These are phyloP conservation scores for Neodiprion lecontei DNA, from an alignment of 1,140 invertebrate species.

Conservation along the genomic window DNA sequence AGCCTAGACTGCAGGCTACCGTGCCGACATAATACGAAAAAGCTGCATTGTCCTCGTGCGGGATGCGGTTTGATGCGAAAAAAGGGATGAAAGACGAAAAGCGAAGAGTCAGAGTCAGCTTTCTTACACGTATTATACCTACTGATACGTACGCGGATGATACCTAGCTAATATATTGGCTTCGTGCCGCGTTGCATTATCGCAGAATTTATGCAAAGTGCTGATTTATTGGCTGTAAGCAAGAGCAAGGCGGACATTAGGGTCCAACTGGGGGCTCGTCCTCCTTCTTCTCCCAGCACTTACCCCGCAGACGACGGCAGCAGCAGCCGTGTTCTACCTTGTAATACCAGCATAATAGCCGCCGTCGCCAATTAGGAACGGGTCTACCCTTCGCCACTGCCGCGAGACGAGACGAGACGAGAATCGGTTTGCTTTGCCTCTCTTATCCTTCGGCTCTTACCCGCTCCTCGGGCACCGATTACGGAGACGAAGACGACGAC, in stretches of 20 bases:
- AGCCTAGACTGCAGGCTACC: not conserved
- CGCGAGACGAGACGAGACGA: not conserved
- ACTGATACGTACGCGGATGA: not conserved
- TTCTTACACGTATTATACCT: no score
- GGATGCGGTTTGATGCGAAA: no score
- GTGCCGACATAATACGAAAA: not conserved
- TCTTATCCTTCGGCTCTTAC: no score
- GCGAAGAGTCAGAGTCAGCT: no score
- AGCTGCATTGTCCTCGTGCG: no score
- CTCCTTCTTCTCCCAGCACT: conserved; percentile 6
- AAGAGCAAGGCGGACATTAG: not conserved
- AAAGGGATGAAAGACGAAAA: no score
- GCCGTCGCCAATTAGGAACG: conserved; percentile 17
- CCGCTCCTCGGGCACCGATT: no score
- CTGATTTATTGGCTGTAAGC: conserved; percentile 7
- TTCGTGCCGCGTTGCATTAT: conserved; percentile 7
- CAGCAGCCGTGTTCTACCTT: not conserved
- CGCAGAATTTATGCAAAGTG: conserved; percentile 5
- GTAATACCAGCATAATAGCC: conserved; percentile 13
- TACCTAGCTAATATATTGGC: not conserved
- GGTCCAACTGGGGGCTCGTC: conserved; percentile 1
- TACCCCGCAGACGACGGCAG: not conserved
- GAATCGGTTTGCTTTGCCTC: no score
- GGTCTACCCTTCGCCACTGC: not conserved
- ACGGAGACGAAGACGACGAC: no score